These are phyloP conservation scores for Pemphredon lugubris DNA, from an alignment of 2,888 invertebrate species.

Conservation along the genomic window DNA sequence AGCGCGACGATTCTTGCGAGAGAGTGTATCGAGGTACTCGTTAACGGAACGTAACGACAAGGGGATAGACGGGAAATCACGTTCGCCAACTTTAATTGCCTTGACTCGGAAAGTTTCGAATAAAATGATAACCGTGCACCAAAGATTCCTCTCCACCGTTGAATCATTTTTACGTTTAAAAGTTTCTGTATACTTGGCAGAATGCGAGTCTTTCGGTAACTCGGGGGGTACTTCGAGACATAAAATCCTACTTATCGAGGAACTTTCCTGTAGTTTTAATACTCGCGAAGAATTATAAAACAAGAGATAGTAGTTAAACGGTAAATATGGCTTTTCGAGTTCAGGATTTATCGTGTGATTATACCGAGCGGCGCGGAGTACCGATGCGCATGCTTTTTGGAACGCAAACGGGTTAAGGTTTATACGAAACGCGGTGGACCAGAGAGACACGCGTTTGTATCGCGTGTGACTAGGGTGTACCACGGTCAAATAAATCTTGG, in stretches of 20 bases:
- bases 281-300: neutral
- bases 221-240: too few relatives aligned
- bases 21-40: too few relatives aligned
- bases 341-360: neutral
- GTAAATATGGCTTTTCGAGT: neutral
- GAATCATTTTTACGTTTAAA: constrained; percentile 49
- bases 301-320: neutral
- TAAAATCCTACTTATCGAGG: too few relatives aligned
- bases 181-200: constrained; percentile 27
- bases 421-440: neutral
- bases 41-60: too few relatives aligned
- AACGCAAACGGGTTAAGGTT: neutral
- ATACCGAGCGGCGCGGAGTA: neutral
- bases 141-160: constrained; percentile 11
- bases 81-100: too few relatives aligned
- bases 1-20: too few relatives aligned
- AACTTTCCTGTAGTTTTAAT: neutral
- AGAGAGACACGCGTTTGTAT: neutral
- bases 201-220: neutral
- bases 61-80: too few relatives aligned
- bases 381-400: neutral
- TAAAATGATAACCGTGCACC: too few relatives aligned
- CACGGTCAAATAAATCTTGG: constrained; percentile 9
- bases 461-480: neutral
- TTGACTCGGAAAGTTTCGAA: too few relatives aligned